phyloP scores from a whole-genome alignment of 2,113 vertebrate genomes.

The Menura novaehollandiae region DNA sequence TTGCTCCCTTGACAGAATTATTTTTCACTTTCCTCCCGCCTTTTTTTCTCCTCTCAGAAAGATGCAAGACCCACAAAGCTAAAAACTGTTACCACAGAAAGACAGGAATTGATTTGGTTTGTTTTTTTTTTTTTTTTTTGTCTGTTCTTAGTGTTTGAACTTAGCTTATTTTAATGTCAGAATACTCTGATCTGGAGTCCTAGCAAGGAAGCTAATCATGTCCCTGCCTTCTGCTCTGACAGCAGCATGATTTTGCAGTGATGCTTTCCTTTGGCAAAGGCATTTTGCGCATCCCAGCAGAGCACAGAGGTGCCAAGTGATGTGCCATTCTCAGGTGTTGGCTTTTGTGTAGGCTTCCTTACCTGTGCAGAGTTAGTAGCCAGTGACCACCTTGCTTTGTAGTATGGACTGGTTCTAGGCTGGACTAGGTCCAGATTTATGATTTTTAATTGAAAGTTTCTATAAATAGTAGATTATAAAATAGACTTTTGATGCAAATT shows the following conservation, averaged over 20 bases:
- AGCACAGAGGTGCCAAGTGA: neutral
- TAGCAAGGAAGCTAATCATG: neutral
- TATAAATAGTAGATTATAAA: neutral
- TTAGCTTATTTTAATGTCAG: neutral
- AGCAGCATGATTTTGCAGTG: neutral
- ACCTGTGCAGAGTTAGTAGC: neutral
- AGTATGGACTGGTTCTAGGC: neutral
- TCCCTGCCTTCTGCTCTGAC: neutral
- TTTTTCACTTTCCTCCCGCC: neutral
- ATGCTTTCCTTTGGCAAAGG: neutral
- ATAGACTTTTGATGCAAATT: neutral
- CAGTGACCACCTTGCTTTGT: neutral
- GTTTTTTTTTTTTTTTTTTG: neutral
- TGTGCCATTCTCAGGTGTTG: neutral
- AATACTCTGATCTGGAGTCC: neutral
- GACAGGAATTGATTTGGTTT: neutral
- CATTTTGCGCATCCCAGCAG: neutral
- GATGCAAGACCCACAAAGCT: neutral
- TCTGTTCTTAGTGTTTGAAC: neutral
- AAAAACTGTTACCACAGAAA: neutral
- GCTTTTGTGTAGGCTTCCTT: neutral
- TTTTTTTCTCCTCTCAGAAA: neutral
- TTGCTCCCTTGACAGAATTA: neutral
- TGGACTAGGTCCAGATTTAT: neutral
- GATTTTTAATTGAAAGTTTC: neutral